Evolutionary conservation across 2,888 invertebrate species (phyloP), one percentile per base, ranked within the genome.

Genomic region (Caenorhabditis angaria): DNA sequence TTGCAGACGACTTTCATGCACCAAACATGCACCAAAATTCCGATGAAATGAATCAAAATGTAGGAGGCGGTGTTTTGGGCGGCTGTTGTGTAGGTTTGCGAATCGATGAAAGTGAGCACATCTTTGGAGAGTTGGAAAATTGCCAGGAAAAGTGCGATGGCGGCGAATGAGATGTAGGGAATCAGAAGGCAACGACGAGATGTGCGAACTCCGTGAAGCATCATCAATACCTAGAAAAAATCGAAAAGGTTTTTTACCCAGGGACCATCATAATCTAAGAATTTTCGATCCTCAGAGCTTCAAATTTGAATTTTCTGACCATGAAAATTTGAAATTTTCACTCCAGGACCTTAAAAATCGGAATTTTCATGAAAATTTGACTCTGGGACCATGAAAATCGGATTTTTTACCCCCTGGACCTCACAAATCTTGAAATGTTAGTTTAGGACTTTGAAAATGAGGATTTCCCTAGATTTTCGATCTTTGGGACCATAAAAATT

Each of bases 1-100:
- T 84, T 77, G 84, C 86, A 87, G 59, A 86, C 80, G 60, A 86
- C 84, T 51, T 80, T 77, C 67, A 87, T 77, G 64, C 86, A 86
- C 86, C 86, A 86, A 25, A 81, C 76, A 68, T 86, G 86, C 67
- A 86, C 81, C 63, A 86, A 66, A 25, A 85, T 80, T 20, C 85
- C 86, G 56, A 83, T 69, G 56, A 87, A 65, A 59, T 80, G 77
- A 32, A 78, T 61, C 55, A 80, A 48, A 50, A 80, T 69, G 1
- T 74, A 70, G 20, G 66, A 59, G 14, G 69, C 72, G 5, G 65
- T 61, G 50, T 73, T 73, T 48, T 65, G 65, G 2, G 24, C 6
- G 4, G 24, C 12, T 22, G 50, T 48, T 51, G 56, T 54, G 25
- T 65, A 66, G 12, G 65, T 76, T 67, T 72, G 81, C 70, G 55